phyloP scores from a whole-genome alignment of 2,888 invertebrate species.

The Cremastinae sp. region DNA sequence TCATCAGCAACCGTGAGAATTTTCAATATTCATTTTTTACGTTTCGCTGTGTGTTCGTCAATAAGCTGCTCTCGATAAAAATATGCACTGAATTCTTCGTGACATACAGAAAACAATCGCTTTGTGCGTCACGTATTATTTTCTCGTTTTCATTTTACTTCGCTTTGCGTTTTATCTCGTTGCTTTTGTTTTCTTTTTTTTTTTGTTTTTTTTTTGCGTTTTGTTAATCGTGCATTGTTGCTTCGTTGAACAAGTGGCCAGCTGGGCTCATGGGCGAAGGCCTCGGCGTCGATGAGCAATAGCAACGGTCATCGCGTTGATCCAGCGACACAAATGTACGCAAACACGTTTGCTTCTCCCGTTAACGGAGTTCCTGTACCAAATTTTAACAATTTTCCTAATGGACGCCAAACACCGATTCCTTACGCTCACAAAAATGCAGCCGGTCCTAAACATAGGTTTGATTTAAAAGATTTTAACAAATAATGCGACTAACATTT shows the following conservation, averaged over 20 bases:
- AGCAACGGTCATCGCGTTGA: slow-evolving; percentile 57
- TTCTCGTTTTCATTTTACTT: slow-evolving; percentile 22
- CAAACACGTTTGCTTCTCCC: slow-evolving; percentile 57
- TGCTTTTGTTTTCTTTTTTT: slow-evolving; percentile 37
- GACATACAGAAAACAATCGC: too few relatives aligned
- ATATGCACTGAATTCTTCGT: neutral
- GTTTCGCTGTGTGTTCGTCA: neutral
- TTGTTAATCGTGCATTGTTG: slow-evolving; percentile 40
- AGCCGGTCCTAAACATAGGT: slow-evolving; percentile 63
- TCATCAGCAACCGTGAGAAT: slow-evolving; percentile 67
- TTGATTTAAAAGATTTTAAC: slow-evolving; percentile 22
- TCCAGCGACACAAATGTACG: slow-evolving; percentile 60
- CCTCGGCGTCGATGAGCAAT: slow-evolving; percentile 64
- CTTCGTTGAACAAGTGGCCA: slow-evolving; percentile 30
- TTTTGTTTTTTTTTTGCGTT: slow-evolving; percentile 36
- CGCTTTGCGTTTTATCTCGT: slow-evolving; percentile 21
- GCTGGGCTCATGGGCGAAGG: slow-evolving; percentile 47
- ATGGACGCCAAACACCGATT: slow-evolving; percentile 35
- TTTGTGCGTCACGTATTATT: slow-evolving; percentile 26
- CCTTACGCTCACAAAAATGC: slow-evolving; percentile 22
- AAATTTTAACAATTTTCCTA: slow-evolving; percentile 47
- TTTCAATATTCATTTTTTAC: too few relatives aligned
- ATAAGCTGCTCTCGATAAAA: neutral
- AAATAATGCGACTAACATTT: too few relatives aligned
- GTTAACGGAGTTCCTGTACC: slow-evolving; percentile 47